Evolutionary conservation across 2,113 vertebrate species (phyloP).

Genomic region (Aegithalos caudatus): DNA sequence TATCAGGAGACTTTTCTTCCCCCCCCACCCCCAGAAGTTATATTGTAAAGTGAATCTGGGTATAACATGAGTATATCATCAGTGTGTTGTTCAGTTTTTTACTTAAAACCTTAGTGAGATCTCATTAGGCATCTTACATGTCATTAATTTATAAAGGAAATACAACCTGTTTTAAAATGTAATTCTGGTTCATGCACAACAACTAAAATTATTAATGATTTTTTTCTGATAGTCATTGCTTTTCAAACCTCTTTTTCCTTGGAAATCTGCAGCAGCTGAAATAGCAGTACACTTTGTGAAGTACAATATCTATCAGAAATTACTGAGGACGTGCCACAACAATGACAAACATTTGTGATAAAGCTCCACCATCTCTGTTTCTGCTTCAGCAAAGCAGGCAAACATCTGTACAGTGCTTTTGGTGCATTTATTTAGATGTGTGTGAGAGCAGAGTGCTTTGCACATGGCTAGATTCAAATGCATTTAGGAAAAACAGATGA

Average conservation of each 20-base stretch:
- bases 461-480: background rate
- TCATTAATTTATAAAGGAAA: background rate
- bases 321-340: background rate
- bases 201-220: background rate
- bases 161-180: background rate
- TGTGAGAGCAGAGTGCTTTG: background rate
- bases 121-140: background rate
- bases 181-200: background rate
- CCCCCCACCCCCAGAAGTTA: accelerated
- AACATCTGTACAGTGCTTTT: background rate
- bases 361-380: background rate
- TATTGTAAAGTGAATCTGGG: background rate
- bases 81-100: background rate
- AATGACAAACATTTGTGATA: background rate
- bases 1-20: background rate
- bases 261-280: background rate
- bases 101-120: background rate
- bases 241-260: background rate
- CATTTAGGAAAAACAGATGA: background rate
- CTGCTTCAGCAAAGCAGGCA: background rate
- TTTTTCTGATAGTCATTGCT: background rate
- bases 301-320: background rate
- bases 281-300: background rate
- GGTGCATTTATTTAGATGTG: background rate
- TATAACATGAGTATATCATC: background rate